Evolutionary conservation across 2,113 vertebrate species (phyloP).

Genomic region (Erythrolamprus reginae): DNA sequence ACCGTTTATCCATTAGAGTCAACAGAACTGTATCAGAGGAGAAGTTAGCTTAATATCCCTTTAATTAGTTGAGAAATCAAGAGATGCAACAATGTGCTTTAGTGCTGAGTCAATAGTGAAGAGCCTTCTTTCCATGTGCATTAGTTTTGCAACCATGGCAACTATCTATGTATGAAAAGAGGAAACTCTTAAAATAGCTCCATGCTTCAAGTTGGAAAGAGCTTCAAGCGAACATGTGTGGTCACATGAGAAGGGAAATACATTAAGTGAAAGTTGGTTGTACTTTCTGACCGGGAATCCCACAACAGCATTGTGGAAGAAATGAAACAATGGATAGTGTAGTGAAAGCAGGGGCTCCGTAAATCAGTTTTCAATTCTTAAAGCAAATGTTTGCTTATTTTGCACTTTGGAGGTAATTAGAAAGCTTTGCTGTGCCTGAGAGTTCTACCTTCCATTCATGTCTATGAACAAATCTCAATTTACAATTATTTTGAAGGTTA

Average conservation of each 20-base stretch:
- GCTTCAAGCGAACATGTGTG: conserved; percentile 38
- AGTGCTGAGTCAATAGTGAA: conserved; percentile 31
- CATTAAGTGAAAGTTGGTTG: background rate
- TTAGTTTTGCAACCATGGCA: conserved; percentile 40
- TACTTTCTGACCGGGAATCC: background rate
- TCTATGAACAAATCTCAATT: background rate
- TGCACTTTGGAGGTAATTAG: background rate
- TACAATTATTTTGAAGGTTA: background rate
- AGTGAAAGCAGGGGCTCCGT: background rate
- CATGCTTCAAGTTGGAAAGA: conserved; percentile 47
- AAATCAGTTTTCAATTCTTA: background rate
- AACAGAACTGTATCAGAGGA: conserved; percentile 7
- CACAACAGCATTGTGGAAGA: accelerated
- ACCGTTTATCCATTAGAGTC: background rate
- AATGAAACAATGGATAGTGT: accelerated
- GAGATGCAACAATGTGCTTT: conserved; percentile 34
- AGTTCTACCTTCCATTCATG: background rate
- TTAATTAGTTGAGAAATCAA: conserved; percentile 14
- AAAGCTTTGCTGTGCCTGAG: background rate
- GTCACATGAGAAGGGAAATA: conserved; percentile 12
- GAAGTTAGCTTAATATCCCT: conserved; percentile 4
- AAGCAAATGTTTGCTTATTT: background rate
- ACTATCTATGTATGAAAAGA: conserved; percentile 31
- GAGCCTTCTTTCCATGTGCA: conserved; percentile 30
- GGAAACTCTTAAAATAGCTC: conserved; percentile 51